Base-by-base conservation (phyloP, 2,797 vertebrate genomes). In the Eospalax fontanierii region DNA sequence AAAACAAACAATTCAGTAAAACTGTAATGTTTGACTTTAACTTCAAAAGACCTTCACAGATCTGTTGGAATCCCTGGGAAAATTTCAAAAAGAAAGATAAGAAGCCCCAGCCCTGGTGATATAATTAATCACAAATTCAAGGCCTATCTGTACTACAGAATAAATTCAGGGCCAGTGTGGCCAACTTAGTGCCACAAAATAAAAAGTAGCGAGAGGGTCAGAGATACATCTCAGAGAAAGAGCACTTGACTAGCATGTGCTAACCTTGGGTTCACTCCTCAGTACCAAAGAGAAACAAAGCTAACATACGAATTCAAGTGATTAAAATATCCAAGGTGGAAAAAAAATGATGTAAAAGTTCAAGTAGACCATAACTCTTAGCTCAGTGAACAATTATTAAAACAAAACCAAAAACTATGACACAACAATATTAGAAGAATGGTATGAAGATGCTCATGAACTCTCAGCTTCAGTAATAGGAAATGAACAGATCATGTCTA, bases 391-490 rank as follows among this genome's bases (percentile, higher is more conserved):
- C 59, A 94, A 22, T 15, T 59, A 30, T 63, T 87, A 40, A 10
- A 75, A 54, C 33, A 71, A 91, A 28, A 83, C 35, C 7, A 78
- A 71, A 91, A 89, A 94, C 65, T 78, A 26, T 74, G 50, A 78
- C 18, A 84, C 24, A 46, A 81, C 21, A 87, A 40, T 63, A 50
- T 68, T 66, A 83, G 46, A 95, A 38, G 38, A 92, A 89, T n/a
- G 46, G 15, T 22, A 40, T 65, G 35, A 88, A 10, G 26, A 24
- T 50, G 93, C 50, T 59, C 35, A 35, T 61, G 54, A 24, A 81
- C 2, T 16, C 12, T 28, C 11, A 57, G 66, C 21, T 46, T 81
- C 21, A 43, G 38, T 33, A 81, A 81, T 70, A 82, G 79, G 33
- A 94, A 87, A 83, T 1, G 88, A 30, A 43, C 54, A 50, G 46